A percentile compares a stretch with the other conserved stretches of the same genome.
phyloP scores from a whole-genome alignment of 64 coral and sea anemone species.

The Astreopora myriophthalma region DNA sequence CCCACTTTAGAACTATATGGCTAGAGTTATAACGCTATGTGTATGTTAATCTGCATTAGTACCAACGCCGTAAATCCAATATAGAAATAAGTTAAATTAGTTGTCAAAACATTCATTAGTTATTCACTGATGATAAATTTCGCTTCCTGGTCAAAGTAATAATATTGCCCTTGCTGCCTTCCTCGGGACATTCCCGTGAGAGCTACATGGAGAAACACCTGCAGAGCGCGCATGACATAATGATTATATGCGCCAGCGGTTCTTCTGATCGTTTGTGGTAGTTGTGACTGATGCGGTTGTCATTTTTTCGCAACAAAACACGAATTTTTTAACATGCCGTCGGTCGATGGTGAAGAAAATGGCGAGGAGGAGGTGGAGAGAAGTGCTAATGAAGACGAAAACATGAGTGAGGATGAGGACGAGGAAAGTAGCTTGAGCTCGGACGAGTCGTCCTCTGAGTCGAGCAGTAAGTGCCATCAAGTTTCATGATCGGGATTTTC shows the following conservation, averaged over 20 bases:
- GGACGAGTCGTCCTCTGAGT: constrained; percentile 95
- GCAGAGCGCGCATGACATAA: neutral
- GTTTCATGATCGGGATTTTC: neutral
- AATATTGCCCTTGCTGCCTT: too few species aligned
- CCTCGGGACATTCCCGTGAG: neutral
- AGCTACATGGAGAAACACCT: neutral
- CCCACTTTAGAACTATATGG: too few species aligned
- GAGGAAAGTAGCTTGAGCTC: constrained; percentile 87
- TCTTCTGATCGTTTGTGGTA: neutral
- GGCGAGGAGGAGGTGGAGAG: constrained; percentile 92
- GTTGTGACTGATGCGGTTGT: neutral
- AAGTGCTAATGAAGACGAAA: constrained; percentile 94
- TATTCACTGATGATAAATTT: too few species aligned
- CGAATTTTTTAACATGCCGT: constrained; percentile 66
- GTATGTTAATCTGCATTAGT: too few species aligned
- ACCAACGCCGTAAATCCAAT: too few species aligned
- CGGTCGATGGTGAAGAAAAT: constrained; percentile 98
- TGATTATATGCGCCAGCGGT: neutral
- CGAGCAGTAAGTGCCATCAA: constrained; percentile 51
- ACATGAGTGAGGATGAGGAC: constrained; percentile 98
- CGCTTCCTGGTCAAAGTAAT: too few species aligned
- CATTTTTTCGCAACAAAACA: neutral
- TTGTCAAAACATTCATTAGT: too few species aligned
- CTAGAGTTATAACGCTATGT: too few species aligned
- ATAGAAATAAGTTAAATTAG: too few species aligned